A percentile compares a stretch with the other conserved stretches of the same genome.
phyloP scores from a whole-genome alignment of 2,888 invertebrate genomes.

The Tetropium fuscum region DNA sequence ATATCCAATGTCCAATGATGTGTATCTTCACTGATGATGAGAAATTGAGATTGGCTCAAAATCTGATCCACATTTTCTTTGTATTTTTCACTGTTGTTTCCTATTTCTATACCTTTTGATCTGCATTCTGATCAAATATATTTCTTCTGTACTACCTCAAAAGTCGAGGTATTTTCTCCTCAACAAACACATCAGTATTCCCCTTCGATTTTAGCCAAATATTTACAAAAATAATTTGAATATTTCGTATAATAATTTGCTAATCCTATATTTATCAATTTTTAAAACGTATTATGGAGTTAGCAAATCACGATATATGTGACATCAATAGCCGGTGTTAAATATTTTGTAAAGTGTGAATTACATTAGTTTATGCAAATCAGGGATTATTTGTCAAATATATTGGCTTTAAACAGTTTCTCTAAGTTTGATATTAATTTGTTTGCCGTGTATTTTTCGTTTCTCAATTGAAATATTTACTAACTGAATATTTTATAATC shows the following conservation, averaged over 20 bases:
- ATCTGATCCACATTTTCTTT: no score
- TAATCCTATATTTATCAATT: constrained; percentile 18
- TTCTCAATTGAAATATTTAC: background rate
- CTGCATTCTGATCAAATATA: no score
- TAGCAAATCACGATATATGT: constrained; percentile 12
- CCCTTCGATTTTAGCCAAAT: background rate
- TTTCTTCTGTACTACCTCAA: no score
- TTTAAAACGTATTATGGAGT: constrained; percentile 10
- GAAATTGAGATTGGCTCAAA: no score
- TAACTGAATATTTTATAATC: no score
- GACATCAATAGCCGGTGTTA: constrained; percentile 18
- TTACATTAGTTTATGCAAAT: constrained; percentile 18
- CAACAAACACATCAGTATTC: no score
- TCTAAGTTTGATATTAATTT: constrained; percentile 5
- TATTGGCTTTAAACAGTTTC: background rate
- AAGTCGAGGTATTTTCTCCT: no score
- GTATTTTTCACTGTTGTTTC: no score
- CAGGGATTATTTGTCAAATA: constrained; percentile 5
- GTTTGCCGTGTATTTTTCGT: background rate
- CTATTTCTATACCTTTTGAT: no score
- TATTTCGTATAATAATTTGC: background rate
- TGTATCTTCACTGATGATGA: no score
- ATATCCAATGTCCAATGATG: no score
- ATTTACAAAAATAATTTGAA: constrained; percentile 8
- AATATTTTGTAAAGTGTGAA: constrained; percentile 15